Evolutionary conservation across 1,140 invertebrate genomes (phyloP), one percentile per base, ranked within the genome.

Genomic region (Drosophila repletoides): DNA sequence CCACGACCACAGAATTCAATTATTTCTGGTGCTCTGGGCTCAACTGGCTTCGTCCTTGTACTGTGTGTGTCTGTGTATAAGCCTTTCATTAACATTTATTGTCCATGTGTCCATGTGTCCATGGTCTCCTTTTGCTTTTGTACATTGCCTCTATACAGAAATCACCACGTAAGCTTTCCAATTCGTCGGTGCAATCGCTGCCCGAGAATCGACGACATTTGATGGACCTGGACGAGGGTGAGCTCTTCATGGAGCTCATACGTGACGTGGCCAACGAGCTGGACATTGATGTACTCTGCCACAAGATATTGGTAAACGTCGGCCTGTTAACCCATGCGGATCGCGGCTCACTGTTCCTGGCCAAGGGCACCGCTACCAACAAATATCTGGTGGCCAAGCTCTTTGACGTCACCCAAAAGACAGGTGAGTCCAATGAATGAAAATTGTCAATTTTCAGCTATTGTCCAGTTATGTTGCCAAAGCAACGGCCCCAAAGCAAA

Each of bases 241-340:
- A 97, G 68, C 92, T 97, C 12, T 97, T 97, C 88, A 97, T 98
- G 95, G 96, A 98, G 91, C 92, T 98, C 52, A 97, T 98, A 76
- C 93, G 96, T 36, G 97, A 98, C 89, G 96, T 98, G 40, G 95
- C 96, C 60, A 98, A 97, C 89, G 97, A 98, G 91, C 90, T 98
- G 83, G 96, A 98, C 88, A 97, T 98, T 80, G 95, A 98, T 90
- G 94, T 96, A 6, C 93, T 98, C 3, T 98, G 97, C 88, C 96
- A 98, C 91, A 98, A 98, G 92, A 98, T 98, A 72, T 92, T 98
- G 17, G 96, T 96, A 10, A 98, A 98, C 91, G 96, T 98, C 1
- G 94, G 95, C 33, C 91, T 97, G 49, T 92, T 98, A 34, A 97
- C 96, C 2, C 93, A 95, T 63, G 96, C 96, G 0, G 97, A 98